Conservation (phyloP, 2,797 vertebrate genomes). For the Pangasius krempfi region DNA sequence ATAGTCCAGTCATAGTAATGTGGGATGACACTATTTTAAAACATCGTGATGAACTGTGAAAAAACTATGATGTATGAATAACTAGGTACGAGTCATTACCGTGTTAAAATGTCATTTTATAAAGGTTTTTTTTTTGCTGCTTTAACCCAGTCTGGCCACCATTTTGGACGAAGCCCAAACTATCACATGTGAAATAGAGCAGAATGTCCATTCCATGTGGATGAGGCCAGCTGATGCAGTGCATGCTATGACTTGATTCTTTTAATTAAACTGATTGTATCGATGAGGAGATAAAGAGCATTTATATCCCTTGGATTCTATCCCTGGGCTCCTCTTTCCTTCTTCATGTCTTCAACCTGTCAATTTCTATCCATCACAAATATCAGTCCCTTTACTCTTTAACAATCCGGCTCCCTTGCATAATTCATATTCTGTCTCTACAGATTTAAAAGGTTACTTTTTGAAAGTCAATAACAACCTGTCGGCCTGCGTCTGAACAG, state of each 20-base stretch:
- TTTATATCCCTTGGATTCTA: conserved; percentile 32
- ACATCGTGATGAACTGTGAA: not conserved
- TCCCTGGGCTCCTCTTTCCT: conserved; percentile 17
- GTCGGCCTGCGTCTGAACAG: conserved; percentile 36
- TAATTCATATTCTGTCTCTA: conserved; percentile 58
- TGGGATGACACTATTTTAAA: not conserved
- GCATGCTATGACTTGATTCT: not conserved
- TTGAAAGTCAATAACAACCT: conserved; percentile 56
- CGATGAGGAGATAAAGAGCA: not conserved
- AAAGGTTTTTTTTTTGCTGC: not conserved
- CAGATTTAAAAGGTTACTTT: conserved; percentile 58
- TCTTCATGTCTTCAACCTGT: conserved; percentile 39
- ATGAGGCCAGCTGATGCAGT: not conserved
- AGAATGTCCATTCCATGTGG: not conserved
- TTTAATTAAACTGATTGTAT: not conserved
- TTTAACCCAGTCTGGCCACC: not conserved
- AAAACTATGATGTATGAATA: not conserved
- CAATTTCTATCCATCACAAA: conserved; percentile 57
- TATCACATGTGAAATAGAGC: no score
- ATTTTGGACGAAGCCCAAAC: not conserved
- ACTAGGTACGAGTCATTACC: not conserved
- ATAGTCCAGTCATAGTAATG: not conserved
- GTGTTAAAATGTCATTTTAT: not conserved
- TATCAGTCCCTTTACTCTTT: conserved; percentile 57
- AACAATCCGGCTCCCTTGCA: conserved; percentile 59